Base-by-base conservation (phyloP, 2,113 vertebrate genomes). In the Probosciger aterrimus region DNA sequence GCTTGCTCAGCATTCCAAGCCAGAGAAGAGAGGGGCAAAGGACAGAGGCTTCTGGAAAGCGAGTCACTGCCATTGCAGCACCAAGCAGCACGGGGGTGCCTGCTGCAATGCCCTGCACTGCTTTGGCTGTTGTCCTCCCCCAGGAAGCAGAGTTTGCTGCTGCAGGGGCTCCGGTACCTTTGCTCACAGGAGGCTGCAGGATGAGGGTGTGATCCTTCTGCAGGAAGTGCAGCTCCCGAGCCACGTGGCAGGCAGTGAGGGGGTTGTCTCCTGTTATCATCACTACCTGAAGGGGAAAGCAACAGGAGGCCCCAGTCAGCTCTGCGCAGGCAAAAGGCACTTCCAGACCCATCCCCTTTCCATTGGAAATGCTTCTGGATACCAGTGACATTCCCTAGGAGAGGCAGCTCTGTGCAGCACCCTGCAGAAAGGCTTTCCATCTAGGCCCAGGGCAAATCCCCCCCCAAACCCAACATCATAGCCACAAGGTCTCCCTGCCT, bases 211-310 rank as follows among this genome's bases (percentile, higher is more conserved):
- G 98, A 7, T 98, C 96, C 87, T 98, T 98, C 93, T 98, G 98
- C 30, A 99, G 99, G 96, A 99, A 99, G 95, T 99, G 98, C 3
- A 99, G 99, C 90, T 99, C 99, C 93, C 98, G 98, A 13, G 99
- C 99, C 64, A 99, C 99, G 2, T 99, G 99, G 95, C 99, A 99
- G 6, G 99, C 99, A 0, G 99, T 99, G 37, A 99, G 98, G 1
- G 99, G 99, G 90, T 99, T 99, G 97, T 99, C 99, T 2, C 99
- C 99, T 2, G 99, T 99, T 95, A 99, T 99, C 99, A 99, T 99
- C 90, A 99, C 99, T 92, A 99, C 99, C 99, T 99, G 97, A 30
- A 30, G 55, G 60, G 52, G 60, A 82, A 27, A 39, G 62, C 0
- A 0, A n/a, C 44, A 3, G 4, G 25, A 49, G 24, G 53, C 37